These are phyloP conservation scores for Habroteleia sp. DNA, from an alignment of 2,888 invertebrate genomes.

Conservation along the genomic window DNA sequence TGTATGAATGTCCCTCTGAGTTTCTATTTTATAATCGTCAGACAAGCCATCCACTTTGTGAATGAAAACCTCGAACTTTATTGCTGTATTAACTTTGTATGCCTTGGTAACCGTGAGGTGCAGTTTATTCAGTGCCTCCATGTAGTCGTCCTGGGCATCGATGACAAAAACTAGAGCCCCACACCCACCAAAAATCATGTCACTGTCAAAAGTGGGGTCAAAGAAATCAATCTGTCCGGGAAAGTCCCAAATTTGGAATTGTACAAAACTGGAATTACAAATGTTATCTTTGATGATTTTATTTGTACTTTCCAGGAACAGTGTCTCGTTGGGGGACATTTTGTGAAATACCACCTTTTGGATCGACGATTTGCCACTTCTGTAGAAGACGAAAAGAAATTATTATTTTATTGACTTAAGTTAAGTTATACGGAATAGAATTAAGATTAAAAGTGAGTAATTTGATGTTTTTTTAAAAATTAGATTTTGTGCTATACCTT, in stretches of 20 bases:
- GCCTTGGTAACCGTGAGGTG: constrained; percentile 97
- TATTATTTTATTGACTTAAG: too few relatives aligned
- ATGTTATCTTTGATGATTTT: constrained; percentile 99
- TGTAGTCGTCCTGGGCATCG: constrained; percentile 99
- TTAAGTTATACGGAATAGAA: too few relatives aligned
- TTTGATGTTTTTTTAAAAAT: too few relatives aligned
- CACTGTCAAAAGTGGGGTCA: constrained; percentile 97
- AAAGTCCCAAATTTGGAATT: constrained; percentile 99
- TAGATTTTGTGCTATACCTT: constrained; percentile 86
- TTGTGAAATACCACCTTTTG: constrained; percentile 99
- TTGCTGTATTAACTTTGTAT: constrained; percentile 96
- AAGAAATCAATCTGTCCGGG: constrained; percentile 99
- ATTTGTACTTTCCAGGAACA: constrained; percentile 98
- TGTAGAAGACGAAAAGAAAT: constrained; percentile 79
- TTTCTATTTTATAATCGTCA: constrained; percentile 99
- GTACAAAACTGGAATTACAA: constrained; percentile 98
- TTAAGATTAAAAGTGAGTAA: too few relatives aligned
- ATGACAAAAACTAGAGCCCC: constrained; percentile 99
- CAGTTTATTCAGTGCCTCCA: constrained; percentile 96
- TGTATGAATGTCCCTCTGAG: constrained; percentile 98
- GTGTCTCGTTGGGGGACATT: constrained; percentile 99
- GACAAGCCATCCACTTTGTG: constrained; percentile 99
- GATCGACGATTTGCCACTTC: constrained; percentile 99
- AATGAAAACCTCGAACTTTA: constrained; percentile 99
- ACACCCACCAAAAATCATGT: constrained; percentile 97